Conservation (phyloP, 2,888 invertebrate species). For the Piscicola geometra region DNA sequence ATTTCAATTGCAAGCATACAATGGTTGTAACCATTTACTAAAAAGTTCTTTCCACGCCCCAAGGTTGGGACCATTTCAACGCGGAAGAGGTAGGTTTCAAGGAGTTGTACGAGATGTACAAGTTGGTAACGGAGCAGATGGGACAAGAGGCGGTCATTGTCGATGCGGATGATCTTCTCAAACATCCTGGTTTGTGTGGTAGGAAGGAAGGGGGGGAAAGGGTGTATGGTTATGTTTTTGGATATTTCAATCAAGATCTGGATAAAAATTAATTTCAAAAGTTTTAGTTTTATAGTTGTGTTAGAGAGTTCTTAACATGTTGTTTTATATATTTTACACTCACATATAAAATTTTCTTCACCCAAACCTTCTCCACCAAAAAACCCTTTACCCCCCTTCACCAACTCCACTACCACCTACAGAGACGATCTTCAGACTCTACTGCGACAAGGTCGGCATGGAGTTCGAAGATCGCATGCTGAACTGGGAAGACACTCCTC, state of each 20-base stretch:
- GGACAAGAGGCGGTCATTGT: constrained; percentile 46
- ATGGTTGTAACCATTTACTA: no score
- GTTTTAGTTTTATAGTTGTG: neutral
- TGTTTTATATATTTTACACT: no score
- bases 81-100: constrained; percentile 45
- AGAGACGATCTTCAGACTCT: constrained; percentile 44
- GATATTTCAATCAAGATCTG: neutral
- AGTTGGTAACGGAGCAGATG: constrained; percentile 43
- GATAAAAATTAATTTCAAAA: neutral
- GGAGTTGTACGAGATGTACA: constrained; percentile 44
- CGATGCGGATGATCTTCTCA: constrained; percentile 46
- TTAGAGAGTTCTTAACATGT: neutral
- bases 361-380: neutral
- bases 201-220: neutral
- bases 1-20: no score
- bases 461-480: constrained; percentile 44
- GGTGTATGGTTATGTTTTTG: no score
- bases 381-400: neutral
- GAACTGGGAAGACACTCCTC: constrained; percentile 45
- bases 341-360: neutral
- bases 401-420: constrained; percentile 14
- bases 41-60: no score
- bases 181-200: constrained; percentile 43
- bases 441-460: constrained; percentile 44
- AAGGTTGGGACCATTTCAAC: constrained; percentile 47